Conservation (phyloP, 2,888 invertebrate genomes). For the Hydroisotoma schaefferi region DNA sequence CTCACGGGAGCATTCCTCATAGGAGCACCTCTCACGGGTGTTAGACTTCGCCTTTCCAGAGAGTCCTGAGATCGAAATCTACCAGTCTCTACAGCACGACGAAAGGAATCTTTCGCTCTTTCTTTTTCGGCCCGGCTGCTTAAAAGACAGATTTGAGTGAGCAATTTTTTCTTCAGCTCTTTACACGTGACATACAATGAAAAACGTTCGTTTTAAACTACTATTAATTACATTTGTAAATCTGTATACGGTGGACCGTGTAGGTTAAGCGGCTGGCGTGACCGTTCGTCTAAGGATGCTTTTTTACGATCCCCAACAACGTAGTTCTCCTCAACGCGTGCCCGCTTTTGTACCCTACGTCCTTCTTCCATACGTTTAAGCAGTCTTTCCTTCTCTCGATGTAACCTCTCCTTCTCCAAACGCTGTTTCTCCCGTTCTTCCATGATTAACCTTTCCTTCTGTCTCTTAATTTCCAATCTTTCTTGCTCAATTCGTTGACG, state of each 20-base stretch:
- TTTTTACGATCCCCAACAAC: conserved; percentile 22
- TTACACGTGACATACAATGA: too few relatives aligned
- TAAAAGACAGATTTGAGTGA: too few relatives aligned
- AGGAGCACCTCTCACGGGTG: conserved; percentile 2
- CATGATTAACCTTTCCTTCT: conserved; percentile 56
- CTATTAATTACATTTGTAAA: background rate
- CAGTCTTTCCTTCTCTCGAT: conserved; percentile 73
- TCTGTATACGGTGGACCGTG: background rate
- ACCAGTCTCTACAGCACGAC: background rate
- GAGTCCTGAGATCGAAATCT: background rate
- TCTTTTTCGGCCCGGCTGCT: conserved; percentile 7
- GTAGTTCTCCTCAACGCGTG: conserved; percentile 24
- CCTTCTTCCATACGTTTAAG: conserved; percentile 56
- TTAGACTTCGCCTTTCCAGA: background rate
- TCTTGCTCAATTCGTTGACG: conserved; percentile 83
- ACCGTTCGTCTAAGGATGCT: conserved; percentile 18
- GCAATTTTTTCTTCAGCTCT: too few relatives aligned
- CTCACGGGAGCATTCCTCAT: conserved; percentile 9
- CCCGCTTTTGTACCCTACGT: conserved; percentile 31
- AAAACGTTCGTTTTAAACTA: background rate
- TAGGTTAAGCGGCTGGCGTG: too few relatives aligned
- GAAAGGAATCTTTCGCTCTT: background rate
- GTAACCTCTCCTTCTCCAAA: conserved; percentile 58
- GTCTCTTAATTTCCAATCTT: conserved; percentile 66
- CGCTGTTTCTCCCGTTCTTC: conserved; percentile 81